Conservation (phyloP, 2,888 invertebrate species). For the Branchinecta sandiegonensis region DNA sequence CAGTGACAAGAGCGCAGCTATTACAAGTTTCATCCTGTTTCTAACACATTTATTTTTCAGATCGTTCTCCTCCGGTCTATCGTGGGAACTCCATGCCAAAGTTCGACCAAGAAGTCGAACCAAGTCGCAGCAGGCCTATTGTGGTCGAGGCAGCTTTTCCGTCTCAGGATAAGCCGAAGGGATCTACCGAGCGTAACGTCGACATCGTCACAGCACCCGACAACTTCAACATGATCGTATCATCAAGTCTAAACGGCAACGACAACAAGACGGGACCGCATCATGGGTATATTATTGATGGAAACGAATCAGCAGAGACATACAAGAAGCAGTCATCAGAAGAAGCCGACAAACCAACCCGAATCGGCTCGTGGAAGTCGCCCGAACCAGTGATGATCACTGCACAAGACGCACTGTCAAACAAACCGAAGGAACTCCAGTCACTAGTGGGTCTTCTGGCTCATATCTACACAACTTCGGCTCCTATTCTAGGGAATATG, state of each 20-base stretch:
- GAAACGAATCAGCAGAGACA: conserved; percentile 13
- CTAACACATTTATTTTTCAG: too few relatives aligned
- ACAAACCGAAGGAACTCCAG: conserved; percentile 4
- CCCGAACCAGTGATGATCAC: conserved; percentile 4
- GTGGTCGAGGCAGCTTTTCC: not conserved
- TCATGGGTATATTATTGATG: conserved; percentile 19
- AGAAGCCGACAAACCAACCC: not conserved
- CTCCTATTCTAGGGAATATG: not conserved
- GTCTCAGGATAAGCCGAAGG: not conserved
- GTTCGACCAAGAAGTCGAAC: not conserved
- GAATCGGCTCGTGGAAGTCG: not conserved
- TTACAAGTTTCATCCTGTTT: too few relatives aligned
- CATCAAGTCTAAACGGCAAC: conserved; percentile 18
- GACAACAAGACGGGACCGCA: conserved; percentile 5
- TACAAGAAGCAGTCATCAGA: not conserved
- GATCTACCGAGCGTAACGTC: not conserved
- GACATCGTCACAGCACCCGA: conserved; percentile 22
- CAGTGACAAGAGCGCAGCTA: too few relatives aligned
- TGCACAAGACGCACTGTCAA: not conserved
- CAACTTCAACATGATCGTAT: conserved; percentile 21
- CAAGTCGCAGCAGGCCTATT: not conserved
- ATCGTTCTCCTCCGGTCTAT: too few relatives aligned
- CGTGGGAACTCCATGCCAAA: not conserved
- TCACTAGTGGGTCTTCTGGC: conserved; percentile 2
- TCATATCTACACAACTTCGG: conserved; percentile 2